Evolutionary conservation across 2,797 vertebrate species (phyloP).

Genomic region (Chelon auratus): DNA sequence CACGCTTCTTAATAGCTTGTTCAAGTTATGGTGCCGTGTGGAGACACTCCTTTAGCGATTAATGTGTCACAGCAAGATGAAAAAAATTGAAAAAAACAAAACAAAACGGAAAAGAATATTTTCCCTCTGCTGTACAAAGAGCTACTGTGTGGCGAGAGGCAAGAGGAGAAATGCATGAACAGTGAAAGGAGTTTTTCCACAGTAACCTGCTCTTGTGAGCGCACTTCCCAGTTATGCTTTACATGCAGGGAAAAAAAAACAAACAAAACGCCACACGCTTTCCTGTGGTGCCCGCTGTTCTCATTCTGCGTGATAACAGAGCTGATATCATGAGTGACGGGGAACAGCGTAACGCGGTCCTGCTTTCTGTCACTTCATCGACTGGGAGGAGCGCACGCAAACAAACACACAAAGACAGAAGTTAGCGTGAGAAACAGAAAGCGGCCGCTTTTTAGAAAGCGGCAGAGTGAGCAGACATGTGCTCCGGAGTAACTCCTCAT

Average conservation of each 20-base stretch:
- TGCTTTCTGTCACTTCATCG: conserved; percentile 28
- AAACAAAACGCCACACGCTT: not conserved
- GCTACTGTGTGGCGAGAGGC: conserved; percentile 66
- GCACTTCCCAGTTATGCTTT: conserved; percentile 8
- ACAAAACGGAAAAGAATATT: conserved; percentile 51
- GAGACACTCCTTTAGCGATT: conserved; percentile 39
- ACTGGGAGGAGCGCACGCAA: not conserved
- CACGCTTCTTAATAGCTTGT: too few species aligned
- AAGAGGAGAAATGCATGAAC: conserved; percentile 64
- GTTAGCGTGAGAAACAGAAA: conserved; percentile 41
- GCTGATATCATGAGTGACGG: conserved; percentile 31
- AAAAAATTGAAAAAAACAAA: conserved; percentile 7
- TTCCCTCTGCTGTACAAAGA: conserved; percentile 75
- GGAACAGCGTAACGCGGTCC: conserved; percentile 1
- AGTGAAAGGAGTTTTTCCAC: conserved; percentile 58
- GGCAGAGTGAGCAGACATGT: conserved; percentile 43
- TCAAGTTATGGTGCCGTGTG: not conserved
- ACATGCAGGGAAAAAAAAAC: not conserved
- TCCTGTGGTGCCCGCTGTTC: conserved; percentile 29
- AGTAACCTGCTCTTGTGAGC: conserved; percentile 54
- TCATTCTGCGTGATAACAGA: conserved; percentile 34
- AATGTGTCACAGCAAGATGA: conserved; percentile 46
- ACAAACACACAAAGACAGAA: conserved; percentile 23
- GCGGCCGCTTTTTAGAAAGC: conserved; percentile 14
- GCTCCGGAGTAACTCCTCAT: conserved; percentile 41